Base-by-base conservation (phyloP, 1,140 invertebrate genomes). In the Sinella curviseta region DNA sequence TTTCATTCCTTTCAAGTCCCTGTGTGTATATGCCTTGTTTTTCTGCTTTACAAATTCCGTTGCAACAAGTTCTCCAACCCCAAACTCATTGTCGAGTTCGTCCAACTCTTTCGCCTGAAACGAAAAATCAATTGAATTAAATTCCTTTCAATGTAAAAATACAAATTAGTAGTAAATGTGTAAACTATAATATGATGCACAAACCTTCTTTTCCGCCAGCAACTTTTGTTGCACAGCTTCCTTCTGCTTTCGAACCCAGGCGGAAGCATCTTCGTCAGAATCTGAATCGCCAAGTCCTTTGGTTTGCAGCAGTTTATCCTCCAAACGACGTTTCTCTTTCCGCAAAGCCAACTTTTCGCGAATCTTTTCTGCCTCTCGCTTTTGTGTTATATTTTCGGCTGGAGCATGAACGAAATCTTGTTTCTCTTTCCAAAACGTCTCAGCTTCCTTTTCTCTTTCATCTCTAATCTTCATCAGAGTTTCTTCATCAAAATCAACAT, bases 31-130 rank as follows among this genome's bases (percentile, higher is more conserved):
- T 16, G 91, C 89, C 55, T 87, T 86, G 31, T 87, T 89, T 80
- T 90, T 90, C 33, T 90, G 89, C 80, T 89, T 89, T 75, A 88
- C 86, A 78, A 92, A 91, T 85, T 96, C 94, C 83, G 94, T 91
- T 81, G 94, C 92, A 1, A 98, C 90, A 16, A 98, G 88, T 81
- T 92, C 92, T 12, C 91, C 90, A 77, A 98, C 92, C 36, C 96
- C 97, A 91, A 99, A 98, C 85, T 95, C 95, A 85, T 92, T 93
- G 89, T 99, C 97, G 88, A 99, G 90, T 87, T 98, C 96, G 87
- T 98, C 95, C 81, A 98, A 87, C 88, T 95, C 90, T 88, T 96
- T 96, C 54, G 95, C 96, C 93, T 95, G 85, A 24, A 48, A 39
- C 4, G 4, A 74, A 14, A 74, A 34, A 31, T 14, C 12, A 3